Conservation (phyloP, 2,113 vertebrate genomes). For the Microtus montanus region DNA sequence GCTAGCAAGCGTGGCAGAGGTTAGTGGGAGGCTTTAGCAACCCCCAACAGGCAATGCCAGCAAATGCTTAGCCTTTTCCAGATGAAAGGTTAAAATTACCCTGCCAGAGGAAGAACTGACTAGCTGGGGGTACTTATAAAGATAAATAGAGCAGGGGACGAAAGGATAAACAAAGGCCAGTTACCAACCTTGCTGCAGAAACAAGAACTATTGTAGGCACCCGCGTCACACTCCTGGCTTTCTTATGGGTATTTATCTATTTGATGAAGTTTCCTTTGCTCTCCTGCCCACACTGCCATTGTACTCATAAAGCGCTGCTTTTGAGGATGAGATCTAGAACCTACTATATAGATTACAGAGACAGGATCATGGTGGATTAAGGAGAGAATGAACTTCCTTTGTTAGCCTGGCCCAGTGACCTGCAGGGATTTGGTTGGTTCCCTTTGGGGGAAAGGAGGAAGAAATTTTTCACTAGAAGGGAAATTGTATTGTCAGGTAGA, state of each 20-base stretch:
- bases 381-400: background rate
- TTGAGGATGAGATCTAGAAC: background rate
- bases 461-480: conserved; percentile 14
- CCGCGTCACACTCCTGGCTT: background rate
- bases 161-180: background rate
- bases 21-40: background rate
- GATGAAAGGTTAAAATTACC: background rate
- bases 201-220: background rate
- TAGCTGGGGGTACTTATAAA: conserved; percentile 7
- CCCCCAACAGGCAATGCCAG: background rate
- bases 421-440: background rate
- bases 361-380: background rate
- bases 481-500: background rate
- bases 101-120: background rate
- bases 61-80: background rate
- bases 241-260: background rate
- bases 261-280: background rate
- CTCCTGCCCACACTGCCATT: background rate
- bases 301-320: background rate
- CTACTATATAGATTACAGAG: background rate
- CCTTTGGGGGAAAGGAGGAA: background rate
- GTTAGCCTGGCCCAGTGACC: background rate
- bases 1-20: background rate
- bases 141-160: background rate
- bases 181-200: background rate